Evolutionary conservation across 2,113 vertebrate genomes (phyloP), one percentile per base, ranked within the genome.

Genomic region (Muntiacus muntjak): DNA sequence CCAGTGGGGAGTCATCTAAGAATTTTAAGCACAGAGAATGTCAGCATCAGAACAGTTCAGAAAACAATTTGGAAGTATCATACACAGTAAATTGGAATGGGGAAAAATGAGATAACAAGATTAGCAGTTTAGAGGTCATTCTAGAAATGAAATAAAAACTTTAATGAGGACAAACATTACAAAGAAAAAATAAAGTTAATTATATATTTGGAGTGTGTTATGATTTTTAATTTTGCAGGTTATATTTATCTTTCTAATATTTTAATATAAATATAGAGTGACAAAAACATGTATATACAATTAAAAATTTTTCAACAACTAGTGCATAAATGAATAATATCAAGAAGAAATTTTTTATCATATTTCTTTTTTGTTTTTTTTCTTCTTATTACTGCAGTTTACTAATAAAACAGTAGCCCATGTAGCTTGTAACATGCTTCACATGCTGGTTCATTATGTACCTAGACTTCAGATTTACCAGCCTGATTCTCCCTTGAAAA

Each of bases 321-420:
- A 87, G 84, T 96, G 2, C 16, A 36, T 43, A 94, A 45, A 45
- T 95, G 25, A 30, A 40, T 83, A 67, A 47, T 64, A 67, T 87
- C 10, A 28, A 23, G 1, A 60, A 71, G 5, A 96, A 84, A 43
- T 45, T 50, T 95, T 82, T 92, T 45, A 26, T 87, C 88, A 79
- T 4, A 76, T 6, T 76, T 30, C 23, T 57, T 92, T 83, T 30
- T 95, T 60, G n/a, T 47, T 54, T 91, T 87, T 86, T 76, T 58
- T 58, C 30, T 89, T 87, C 1, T 93, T 83, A n/a, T 85, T 95
- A 13, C 97, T 98, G 36, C 97, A 99, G 99, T 99, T 99, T 98
- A 99, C 99, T 67, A 99, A 99, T 99, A 99, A 99, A 99, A 99
- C 98, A 6, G 99, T 99, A 25, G 99, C 99, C 4, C 99, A 99